A percentile compares a stretch with the other conserved stretches of the same genome.
Conservation (phyloP, 2,888 invertebrate species). For the Muscina levida region DNA sequence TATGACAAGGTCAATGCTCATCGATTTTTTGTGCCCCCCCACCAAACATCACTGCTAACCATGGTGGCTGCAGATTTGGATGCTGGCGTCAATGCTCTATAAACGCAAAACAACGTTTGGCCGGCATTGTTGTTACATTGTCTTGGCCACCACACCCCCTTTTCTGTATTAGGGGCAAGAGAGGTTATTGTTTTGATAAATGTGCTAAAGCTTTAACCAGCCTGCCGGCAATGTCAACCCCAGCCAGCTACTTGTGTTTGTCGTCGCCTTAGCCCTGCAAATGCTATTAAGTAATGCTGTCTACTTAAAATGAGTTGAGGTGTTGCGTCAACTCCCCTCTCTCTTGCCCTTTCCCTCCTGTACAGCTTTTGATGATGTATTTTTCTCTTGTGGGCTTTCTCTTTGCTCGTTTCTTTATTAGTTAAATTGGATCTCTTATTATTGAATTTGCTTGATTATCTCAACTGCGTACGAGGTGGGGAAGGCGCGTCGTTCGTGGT, state of each 20-base stretch:
- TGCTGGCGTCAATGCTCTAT: neutral
- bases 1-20: slow-evolving; percentile 72
- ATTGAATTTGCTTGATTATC: too few species aligned
- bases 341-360: too few species aligned
- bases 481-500: too few species aligned
- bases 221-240: too few species aligned
- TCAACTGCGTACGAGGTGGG: neutral
- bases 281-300: slow-evolving; percentile 10
- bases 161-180: too few species aligned
- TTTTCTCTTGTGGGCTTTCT: too few species aligned
- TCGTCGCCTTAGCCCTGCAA: neutral
- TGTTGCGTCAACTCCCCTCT: too few species aligned
- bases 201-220: neutral
- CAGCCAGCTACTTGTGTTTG: neutral
- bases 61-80: neutral
- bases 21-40: slow-evolving; percentile 61
- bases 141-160: too few species aligned
- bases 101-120: slow-evolving; percentile 11
- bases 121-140: neutral
- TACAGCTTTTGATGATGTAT: too few species aligned
- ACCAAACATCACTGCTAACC: neutral
- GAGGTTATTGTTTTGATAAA: slow-evolving; percentile 5
- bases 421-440: too few species aligned
- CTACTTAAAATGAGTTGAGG: too few species aligned
- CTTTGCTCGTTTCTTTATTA: too few species aligned